Evolutionary conservation across 2,797 vertebrate genomes (phyloP), one percentile per base, ranked within the genome.

Genomic region (Sphenodon punctatus): DNA sequence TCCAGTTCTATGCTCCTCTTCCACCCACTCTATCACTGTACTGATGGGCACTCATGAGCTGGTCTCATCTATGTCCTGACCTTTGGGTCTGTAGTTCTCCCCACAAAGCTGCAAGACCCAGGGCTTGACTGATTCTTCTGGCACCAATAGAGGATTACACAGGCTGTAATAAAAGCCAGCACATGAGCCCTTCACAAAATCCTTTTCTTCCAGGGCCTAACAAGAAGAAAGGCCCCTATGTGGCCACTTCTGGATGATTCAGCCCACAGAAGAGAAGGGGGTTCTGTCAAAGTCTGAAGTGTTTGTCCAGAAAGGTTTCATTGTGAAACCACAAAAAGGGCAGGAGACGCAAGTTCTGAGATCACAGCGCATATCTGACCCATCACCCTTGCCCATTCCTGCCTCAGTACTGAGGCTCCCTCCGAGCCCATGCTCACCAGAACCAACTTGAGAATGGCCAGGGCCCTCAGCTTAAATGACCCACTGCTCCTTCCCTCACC

Each of bases 101-200:
- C n/a, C 38, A 43, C n/a, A 30, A 16, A 61, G 13, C 66, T 1
- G 2, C 41, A 42, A 82, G 13, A 32, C 46, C 5, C 1, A 15
- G 49, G 25, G 27, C 71, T 39, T 45, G 67, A 58, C 1, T 8
- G 34, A 41, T 4, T 32, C 42, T 12, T 65, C 27, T 75, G 0
- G 67, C 17, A 13, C 25, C 1, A 3, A 1, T 1, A 14, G 1
- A 23, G 25, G 67, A 42, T 39, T 0, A 0, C 1, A 1, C 30
- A 66, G 59, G 8, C 2, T 1, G 46, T 61, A 41, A 15, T 60
- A 20, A 64, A 42, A 59, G 27, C 8, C 8, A 27, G 25, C 25
- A 30, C 20, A 9, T 30, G 23, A 59, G 20, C 30, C 25, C 39
- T 36, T 30, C 38, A 30, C 53, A 34, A 17, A 19, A 39, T 39